Conservation (phyloP, 23 tunicate genomes). For the Halocynthia roretzi region DNA sequence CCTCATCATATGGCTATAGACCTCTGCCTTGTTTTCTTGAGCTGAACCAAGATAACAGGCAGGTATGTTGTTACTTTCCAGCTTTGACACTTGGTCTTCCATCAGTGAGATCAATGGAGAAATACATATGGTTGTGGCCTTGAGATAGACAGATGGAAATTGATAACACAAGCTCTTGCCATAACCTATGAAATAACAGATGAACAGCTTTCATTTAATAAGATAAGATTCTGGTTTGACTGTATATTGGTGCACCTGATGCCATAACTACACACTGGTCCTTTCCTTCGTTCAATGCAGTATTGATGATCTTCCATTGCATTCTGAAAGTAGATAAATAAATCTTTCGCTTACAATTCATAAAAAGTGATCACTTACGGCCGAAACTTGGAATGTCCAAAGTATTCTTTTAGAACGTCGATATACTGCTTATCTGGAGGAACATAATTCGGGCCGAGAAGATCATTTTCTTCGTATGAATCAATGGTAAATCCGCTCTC, state of each 20-base stretch:
- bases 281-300: conserved; percentile 78
- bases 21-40: conserved; percentile 59
- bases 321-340: conserved; percentile 39
- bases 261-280: conserved; percentile 99
- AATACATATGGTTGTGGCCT: conserved; percentile 83
- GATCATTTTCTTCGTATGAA: conserved; percentile 10
- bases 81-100: conserved; percentile 94
- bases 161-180: conserved; percentile 97
- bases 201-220: too few species aligned
- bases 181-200: conserved; percentile 39
- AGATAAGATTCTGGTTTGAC: background rate
- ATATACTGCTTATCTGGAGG: conserved; percentile 70
- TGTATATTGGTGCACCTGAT: conserved; percentile 49
- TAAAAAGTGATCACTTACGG: conserved; percentile 55
- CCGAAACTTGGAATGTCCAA: conserved; percentile 91
- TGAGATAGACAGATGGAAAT: conserved; percentile 75
- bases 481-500: conserved; percentile 11
- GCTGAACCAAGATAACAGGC: conserved; percentile 87
- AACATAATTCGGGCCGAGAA: conserved; percentile 63
- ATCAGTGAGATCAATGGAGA: conserved; percentile 95
- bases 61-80: conserved; percentile 77
- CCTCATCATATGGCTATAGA: conserved; percentile 59
- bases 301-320: conserved; percentile 98
- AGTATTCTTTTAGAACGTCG: conserved; percentile 77
- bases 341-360: background rate